Evolutionary conservation across 2,797 vertebrate species (phyloP).

Genomic region (Notolabrus celidotus): DNA sequence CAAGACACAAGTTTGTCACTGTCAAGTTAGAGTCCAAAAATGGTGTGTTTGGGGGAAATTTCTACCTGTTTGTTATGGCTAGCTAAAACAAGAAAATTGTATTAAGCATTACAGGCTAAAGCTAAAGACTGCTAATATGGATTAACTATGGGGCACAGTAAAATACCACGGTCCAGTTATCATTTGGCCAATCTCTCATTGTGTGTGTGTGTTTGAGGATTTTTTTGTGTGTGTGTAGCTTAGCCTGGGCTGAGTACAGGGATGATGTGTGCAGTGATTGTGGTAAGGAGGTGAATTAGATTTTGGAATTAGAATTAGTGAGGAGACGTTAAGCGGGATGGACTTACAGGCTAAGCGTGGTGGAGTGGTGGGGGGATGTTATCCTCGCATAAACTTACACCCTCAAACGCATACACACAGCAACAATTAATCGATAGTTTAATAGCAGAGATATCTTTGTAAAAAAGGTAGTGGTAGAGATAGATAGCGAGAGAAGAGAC

Average conservation of each 20-base stretch:
- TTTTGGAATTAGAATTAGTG: conserved; percentile 76
- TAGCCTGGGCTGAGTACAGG: conserved; percentile 49
- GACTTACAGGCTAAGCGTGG: conserved; percentile 72
- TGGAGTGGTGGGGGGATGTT: conserved; percentile 40
- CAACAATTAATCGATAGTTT: conserved; percentile 40
- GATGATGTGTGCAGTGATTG: conserved; percentile 76
- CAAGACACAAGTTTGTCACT: conserved; percentile 1
- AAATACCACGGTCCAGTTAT: conserved; percentile 48
- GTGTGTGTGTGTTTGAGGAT: conserved; percentile 26
- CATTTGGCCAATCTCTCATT: conserved; percentile 56
- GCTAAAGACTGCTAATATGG: conserved; percentile 60
- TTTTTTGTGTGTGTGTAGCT: conserved; percentile 36
- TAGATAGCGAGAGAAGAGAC: not conserved
- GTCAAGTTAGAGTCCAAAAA: too few relatives aligned
- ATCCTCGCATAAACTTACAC: conserved; percentile 60
- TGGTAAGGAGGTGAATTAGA: conserved; percentile 80
- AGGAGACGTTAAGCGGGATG: conserved; percentile 74
- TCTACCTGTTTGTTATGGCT: conserved; percentile 35
- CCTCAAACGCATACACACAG: not conserved
- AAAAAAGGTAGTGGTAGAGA: too few relatives aligned
- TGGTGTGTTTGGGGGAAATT: conserved; percentile 12
- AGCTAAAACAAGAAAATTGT: not conserved
- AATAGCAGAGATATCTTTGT: not conserved
- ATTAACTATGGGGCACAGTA: conserved; percentile 57
- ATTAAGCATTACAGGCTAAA: conserved; percentile 40